phyloP scores from a whole-genome alignment of 1,140 invertebrate genomes.

The Cepaea nemoralis region DNA sequence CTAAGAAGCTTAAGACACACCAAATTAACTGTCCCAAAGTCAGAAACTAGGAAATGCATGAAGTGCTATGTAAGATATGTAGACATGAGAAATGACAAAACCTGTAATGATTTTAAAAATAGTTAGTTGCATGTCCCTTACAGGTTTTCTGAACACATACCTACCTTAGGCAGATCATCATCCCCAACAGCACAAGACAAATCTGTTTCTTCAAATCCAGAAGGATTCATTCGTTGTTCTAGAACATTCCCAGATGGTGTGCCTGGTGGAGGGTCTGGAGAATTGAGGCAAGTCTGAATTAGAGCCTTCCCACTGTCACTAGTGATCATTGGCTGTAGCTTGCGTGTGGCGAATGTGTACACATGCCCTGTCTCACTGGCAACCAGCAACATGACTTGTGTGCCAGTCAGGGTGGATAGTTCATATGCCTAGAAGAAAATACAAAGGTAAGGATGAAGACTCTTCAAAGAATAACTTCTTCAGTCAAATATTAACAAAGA shows the following conservation, averaged over 20 bases:
- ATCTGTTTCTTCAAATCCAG: slow-evolving; percentile 98
- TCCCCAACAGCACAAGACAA: slow-evolving; percentile 90
- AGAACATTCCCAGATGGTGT: slow-evolving; percentile 72
- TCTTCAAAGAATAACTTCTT: too few species aligned
- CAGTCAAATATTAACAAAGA: too few species aligned
- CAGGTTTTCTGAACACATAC: too few species aligned
- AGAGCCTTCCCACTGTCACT: slow-evolving; percentile 97
- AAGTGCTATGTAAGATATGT: too few species aligned
- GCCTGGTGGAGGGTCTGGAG: slow-evolving; percentile 87
- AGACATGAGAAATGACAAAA: too few species aligned
- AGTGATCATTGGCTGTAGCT: slow-evolving; percentile 99
- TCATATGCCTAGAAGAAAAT: slow-evolving; percentile 90
- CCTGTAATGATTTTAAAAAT: too few species aligned
- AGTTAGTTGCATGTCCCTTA: too few species aligned
- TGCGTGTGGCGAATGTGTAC: slow-evolving; percentile 98
- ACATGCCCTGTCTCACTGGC: slow-evolving; percentile 85
- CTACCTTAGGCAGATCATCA: slow-evolving; percentile 60
- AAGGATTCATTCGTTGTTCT: slow-evolving; percentile 97
- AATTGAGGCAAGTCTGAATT: slow-evolving; percentile 98
- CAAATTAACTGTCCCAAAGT: too few species aligned
- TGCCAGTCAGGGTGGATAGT: slow-evolving; percentile 97
- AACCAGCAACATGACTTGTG: slow-evolving; percentile 84
- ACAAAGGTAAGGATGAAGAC: too few species aligned
- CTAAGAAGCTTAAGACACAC: too few species aligned
- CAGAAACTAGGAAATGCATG: too few species aligned